phyloP scores from a whole-genome alignment of 2,797 vertebrate genomes.

The Gobio occitaniae region DNA sequence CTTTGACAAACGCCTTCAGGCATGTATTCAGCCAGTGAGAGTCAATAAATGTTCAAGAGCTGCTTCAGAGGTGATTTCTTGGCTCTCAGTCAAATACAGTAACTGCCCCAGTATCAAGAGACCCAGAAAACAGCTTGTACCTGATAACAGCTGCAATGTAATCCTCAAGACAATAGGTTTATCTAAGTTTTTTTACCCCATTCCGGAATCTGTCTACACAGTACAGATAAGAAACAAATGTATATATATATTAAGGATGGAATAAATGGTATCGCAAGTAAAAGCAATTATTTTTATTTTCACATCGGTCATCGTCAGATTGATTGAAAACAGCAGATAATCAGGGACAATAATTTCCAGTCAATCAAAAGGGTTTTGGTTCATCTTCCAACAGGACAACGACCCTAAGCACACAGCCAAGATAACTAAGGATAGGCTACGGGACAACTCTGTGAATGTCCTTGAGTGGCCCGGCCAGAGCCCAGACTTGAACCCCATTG shows the following conservation, averaged over 20 bases:
- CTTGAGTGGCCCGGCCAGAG: no score
- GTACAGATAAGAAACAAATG: background rate
- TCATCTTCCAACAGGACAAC: no score
- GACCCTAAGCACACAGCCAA: no score
- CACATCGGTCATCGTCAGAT: no score
- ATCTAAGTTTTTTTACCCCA: background rate
- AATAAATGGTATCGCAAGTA: background rate
- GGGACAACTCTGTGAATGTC: no score
- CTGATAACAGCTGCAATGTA: background rate
- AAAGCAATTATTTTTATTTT: background rate
- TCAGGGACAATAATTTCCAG: no score
- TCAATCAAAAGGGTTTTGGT: no score
- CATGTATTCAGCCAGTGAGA: background rate
- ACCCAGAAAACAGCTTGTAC: background rate
- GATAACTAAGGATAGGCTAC: no score
- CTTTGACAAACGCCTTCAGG: constrained; percentile 17
- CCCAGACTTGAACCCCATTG: no score
- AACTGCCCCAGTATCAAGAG: constrained; percentile 38
- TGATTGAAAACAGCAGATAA: no score
- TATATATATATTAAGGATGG: no score
- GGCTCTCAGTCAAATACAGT: constrained; percentile 6
- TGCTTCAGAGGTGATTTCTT: background rate
- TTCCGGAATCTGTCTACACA: background rate
- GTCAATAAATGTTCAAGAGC: constrained; percentile 9
- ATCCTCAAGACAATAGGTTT: background rate